Evolutionary conservation across 2,888 invertebrate species (phyloP), one percentile per base, ranked within the genome.

Genomic region (Thymelicus sylvestris): DNA sequence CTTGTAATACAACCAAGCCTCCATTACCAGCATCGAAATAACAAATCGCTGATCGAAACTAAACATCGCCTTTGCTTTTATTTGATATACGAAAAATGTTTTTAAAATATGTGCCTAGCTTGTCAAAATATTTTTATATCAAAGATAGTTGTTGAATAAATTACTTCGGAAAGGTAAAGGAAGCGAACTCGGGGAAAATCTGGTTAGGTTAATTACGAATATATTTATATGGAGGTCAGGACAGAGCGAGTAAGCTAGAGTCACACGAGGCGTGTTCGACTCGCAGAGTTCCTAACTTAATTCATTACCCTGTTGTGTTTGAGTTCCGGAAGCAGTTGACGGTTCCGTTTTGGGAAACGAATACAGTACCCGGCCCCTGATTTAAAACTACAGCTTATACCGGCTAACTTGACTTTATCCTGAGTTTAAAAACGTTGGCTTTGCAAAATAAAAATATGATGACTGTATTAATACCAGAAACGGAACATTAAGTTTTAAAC

Each of bases 251-350:
- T 81, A 81, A 82, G 83, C 74, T 83, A 85, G 86, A 85, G 84
- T 87, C 86, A 88, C 88, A 85, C 79, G 80, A 83, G 82, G 80
- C 79, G 82, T 84, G 84, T 81, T 81, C 79, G 77, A 80, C 80
- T 80, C 81, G 77, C 83, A 79, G 89, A 90, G 88, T 91, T 89
- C 79, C 83, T 91, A 92, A 92, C 91, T 92, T 91, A 89, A 92
- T 92, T 92, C 90, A 92, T 91, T 92, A 91, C 87, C 88, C 86
- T 84, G 85, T 85, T 86, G 83, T 90, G 90, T 91, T 91, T 90
- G 89, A 89, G 89, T 90, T 91, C 81, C 83, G 80, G 79, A 83
- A 87, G 83, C 82, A 83, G 85, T 81, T 80, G 80, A 78, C 82
- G 80, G 72, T 74, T 67, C 76, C 71, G 66, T 75, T 73, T 74